A percentile compares a stretch with the other conserved stretches of the same genome.
These are phyloP conservation scores for Zaprionus ghesquierei DNA, from an alignment of 1,140 invertebrate genomes.

Conservation along the genomic window DNA sequence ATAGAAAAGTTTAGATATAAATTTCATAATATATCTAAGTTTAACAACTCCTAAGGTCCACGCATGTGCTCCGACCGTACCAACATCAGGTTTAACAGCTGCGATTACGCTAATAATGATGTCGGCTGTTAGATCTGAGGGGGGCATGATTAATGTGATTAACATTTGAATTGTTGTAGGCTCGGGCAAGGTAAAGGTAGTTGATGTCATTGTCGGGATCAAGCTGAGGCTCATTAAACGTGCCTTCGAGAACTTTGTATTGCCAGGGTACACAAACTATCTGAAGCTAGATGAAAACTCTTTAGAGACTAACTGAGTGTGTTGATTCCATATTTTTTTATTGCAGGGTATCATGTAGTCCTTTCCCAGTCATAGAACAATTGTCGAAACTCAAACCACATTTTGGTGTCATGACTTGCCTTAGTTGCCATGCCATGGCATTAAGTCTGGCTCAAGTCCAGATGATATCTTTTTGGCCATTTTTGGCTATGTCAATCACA, in stretches of 20 bases:
- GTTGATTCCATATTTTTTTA: neutral
- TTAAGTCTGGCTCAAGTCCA: neutral
- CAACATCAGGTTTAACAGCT: constrained; percentile 17
- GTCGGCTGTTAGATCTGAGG: constrained; percentile 12
- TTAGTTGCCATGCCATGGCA: constrained; percentile 54
- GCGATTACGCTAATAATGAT: constrained; percentile 39
- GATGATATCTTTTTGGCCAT: neutral
- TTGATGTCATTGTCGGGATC: constrained; percentile 45
- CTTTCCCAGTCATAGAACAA: constrained; percentile 64
- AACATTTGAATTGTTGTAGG: constrained; percentile 49
- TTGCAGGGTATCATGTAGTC: neutral
- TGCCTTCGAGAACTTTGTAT: neutral
- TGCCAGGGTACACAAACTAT: neutral
- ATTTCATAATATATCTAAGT: too few relatives aligned
- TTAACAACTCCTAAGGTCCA: neutral
- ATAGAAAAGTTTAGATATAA: too few relatives aligned
- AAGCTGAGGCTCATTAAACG: constrained; percentile 39
- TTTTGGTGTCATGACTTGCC: constrained; percentile 66
- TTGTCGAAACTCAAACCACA: constrained; percentile 61
- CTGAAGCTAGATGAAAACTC: neutral
- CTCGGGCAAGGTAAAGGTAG: constrained; percentile 17
- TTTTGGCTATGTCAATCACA: neutral
- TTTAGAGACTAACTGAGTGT: neutral
- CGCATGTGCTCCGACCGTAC: neutral
- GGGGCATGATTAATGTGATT: constrained; percentile 46